These are phyloP conservation scores for Urechis unicinctus DNA, from an alignment of 2,888 invertebrate species.

Conservation along the genomic window DNA sequence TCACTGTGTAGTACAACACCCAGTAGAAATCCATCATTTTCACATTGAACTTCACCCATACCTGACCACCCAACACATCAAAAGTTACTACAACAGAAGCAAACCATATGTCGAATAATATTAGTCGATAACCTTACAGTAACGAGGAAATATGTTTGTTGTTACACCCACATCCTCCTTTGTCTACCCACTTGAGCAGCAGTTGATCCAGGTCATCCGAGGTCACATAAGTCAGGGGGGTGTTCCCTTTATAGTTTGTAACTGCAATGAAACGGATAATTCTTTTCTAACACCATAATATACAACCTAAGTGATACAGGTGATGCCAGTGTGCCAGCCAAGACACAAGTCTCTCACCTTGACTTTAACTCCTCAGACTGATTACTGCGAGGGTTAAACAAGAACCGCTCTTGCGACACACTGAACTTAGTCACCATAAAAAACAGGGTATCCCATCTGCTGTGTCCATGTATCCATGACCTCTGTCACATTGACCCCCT, in stretches of 20 bases:
- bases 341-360: no score
- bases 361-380: constrained; percentile 11
- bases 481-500: constrained; percentile 46
- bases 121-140: not conserved
- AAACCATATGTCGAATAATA: not conserved
- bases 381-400: constrained; percentile 58
- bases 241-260: constrained; percentile 25
- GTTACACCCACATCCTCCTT: constrained; percentile 6
- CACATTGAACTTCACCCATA: constrained; percentile 36
- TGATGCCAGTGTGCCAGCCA: no score
- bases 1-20: constrained; percentile 54
- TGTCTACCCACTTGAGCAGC: constrained; percentile 11
- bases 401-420: constrained; percentile 68
- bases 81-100: no score
- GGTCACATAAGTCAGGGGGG: constrained; percentile 22
- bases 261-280: not conserved
- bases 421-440: constrained; percentile 60
- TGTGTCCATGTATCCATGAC: constrained; percentile 87
- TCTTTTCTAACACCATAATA: constrained; percentile 47
- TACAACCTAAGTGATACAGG: no score
- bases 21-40: constrained; percentile 41
- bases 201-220: constrained; percentile 1
- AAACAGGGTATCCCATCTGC: constrained; percentile 75
- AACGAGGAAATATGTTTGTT: no score
- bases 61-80: not conserved